These are phyloP conservation scores for Thaumetopoea pityocampa DNA, from an alignment of 1,140 invertebrate species.

Conservation along the genomic window DNA sequence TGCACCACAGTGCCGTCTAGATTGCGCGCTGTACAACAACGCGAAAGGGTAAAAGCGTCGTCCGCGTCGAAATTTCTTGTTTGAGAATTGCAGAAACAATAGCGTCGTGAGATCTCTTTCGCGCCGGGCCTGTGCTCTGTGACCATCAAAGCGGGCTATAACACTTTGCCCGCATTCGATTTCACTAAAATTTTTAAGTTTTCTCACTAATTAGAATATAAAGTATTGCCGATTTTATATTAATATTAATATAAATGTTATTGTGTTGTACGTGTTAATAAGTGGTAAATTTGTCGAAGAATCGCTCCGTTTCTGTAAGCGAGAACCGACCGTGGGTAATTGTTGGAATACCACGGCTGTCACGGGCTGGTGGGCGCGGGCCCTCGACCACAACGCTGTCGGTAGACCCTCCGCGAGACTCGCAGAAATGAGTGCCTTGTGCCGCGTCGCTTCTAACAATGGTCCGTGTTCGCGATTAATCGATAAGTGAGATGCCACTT, in stretches of 20 bases:
- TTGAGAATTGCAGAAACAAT: conserved; percentile 59
- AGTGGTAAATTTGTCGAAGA: conserved; percentile 36
- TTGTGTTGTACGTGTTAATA: conserved; percentile 17
- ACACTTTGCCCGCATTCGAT: conserved; percentile 9
- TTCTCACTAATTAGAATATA: too few relatives aligned
- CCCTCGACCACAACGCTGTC: conserved; percentile 57
- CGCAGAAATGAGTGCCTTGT: conserved; percentile 60
- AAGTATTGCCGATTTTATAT: neutral
- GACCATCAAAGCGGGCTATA: conserved; percentile 14
- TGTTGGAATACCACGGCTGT: conserved; percentile 62
- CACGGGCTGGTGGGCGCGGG: conserved; percentile 61
- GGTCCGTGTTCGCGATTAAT: conserved; percentile 49
- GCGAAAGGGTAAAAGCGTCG: conserved; percentile 53
- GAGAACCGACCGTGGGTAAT: conserved; percentile 62
- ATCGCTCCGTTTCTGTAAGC: conserved; percentile 49
- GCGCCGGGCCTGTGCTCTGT: conserved; percentile 25
- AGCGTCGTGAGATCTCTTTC: conserved; percentile 60
- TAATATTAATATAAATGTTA: conserved; percentile 3
- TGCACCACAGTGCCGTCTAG: conserved; percentile 37
- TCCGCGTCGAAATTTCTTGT: conserved; percentile 49
- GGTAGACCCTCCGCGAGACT: conserved; percentile 58
- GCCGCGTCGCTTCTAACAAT: conserved; percentile 39
- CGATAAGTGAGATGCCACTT: conserved; percentile 54
- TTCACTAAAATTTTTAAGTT: neutral
- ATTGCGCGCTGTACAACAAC: conserved; percentile 21